Evolutionary conservation across 2,113 vertebrate species (phyloP), one percentile per base, ranked within the genome.

Genomic region (Electrona antarctica): DNA sequence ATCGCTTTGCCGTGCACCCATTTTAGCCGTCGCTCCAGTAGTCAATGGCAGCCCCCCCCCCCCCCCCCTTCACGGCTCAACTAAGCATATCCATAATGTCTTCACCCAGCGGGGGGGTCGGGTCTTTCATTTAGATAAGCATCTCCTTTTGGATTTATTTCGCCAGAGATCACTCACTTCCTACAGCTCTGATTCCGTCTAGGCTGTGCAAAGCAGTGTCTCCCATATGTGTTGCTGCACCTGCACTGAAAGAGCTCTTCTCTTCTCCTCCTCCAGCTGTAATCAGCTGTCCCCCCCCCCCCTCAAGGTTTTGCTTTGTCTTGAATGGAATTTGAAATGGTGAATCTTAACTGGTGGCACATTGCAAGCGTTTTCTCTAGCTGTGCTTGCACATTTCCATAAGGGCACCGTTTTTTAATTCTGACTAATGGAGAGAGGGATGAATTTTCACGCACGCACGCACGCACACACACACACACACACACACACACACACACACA

Each of bases 91-190:
- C 88, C 83, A 80, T 73, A 83, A 66, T 80, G 86, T 89, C 89
- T 83, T 80, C 90, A 64, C 84, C 87, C 86, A 77, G 85, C 77
- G 47, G 60, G 9, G 21, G 21, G 46, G 85, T 1, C 80, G 80
- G 83, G 79, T 85, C 88, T 88, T 83, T 85, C 86, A 85, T 90
- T 89, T 83, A 78, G 79, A 73, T 87, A 73, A 51, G 77, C 79
- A 13, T 60, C 74, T 83, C 82, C 77, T 74, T 72, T 72, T 66
- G 77, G 77, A 78, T 85, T 80, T 87, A 73, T 21, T 21, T 21
- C 21, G 63, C 61, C 72, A 71, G 68, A 83, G 69, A 84, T 87
- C 68, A 83, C 29, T 65, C 76, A 58, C 79, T 82, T 85, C 77
- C 89, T 77, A 54, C 5, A 78, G 71, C 85, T 69, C 12, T 61